These are phyloP conservation scores for Resseliella maxima DNA, from an alignment of 2,888 invertebrate species.

Conservation along the genomic window DNA sequence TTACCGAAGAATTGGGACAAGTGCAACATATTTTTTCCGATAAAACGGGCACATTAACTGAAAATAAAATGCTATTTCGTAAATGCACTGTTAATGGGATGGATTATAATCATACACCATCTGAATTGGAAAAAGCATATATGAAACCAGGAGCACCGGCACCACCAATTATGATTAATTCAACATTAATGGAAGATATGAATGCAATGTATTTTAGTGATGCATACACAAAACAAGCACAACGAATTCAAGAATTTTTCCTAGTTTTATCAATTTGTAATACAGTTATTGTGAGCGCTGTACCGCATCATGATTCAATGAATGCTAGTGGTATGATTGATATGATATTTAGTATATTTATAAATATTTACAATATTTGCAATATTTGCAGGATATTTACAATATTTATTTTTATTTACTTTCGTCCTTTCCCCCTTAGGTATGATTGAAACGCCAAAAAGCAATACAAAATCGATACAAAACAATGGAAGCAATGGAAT, in stretches of 20 bases:
- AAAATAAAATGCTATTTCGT: conserved; percentile 97
- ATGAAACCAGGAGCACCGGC: conserved; percentile 69
- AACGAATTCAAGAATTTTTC: conserved; percentile 88
- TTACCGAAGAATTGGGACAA: conserved; percentile 97
- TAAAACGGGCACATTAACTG: conserved; percentile 97
- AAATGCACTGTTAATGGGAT: conserved; percentile 88
- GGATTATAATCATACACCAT: conserved; percentile 87
- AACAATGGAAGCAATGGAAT: conserved; percentile 32
- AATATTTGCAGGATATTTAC: no score
- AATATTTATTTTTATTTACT: no score
- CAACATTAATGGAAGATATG: conserved; percentile 70
- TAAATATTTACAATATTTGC: no score
- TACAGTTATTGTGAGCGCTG: conserved; percentile 92
- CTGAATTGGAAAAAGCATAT: conserved; percentile 73
- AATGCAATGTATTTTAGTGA: conserved; percentile 61
- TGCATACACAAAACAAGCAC: conserved; percentile 70
- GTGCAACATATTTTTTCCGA: conserved; percentile 95
- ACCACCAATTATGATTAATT: conserved; percentile 69
- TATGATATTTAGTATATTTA: no score
- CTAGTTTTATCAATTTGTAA: conserved; percentile 93
- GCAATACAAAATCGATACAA: conserved; percentile 62
- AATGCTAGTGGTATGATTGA: conserved; percentile 74
- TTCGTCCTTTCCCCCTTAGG: conserved; percentile 69
- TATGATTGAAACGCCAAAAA: conserved; percentile 63
- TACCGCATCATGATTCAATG: conserved; percentile 79